Base-by-base conservation (phyloP, 2,888 invertebrate genomes). In the Callyntrura guangdongensis region DNA sequence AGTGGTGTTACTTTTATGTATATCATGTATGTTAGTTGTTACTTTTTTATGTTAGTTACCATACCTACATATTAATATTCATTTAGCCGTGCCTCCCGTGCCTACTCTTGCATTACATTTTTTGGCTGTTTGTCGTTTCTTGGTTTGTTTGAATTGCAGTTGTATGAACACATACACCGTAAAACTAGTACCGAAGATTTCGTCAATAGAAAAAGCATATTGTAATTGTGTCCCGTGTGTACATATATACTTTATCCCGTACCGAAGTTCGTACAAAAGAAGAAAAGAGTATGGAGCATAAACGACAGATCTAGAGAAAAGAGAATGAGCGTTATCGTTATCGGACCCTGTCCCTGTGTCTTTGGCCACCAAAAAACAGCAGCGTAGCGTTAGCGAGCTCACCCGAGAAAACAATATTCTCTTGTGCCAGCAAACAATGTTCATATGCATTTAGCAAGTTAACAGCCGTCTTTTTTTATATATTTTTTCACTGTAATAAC, bases 281-380 rank as follows among this genome's bases (percentile, higher is more conserved):
- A 22, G 6, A 17, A 69, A 14, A n/a, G 17, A 27, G 25, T 27
- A 27, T 14, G 27, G 5, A 49, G 53, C 25, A 25, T 53, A n/a
- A 14, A n/a, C 8, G 59, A 59, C 14, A 17, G 25, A 36, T 36
- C 36, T 36, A 36, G 36, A 6, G 36, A 36, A 36, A 36, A 36
- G 36, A 36, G 36, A 36, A 36, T 36, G 36, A 36, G 36, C 27
- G 45, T 69, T 74, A 74, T 74, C 53, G 79, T 79, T 79, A 79
- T 79, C 79, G 79, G 79, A 56, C 79, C 79, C 77, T 77, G 77
- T 49, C 53, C 53, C 53, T 79, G 79, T 25, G 12, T 14, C 8
- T 47, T 14, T 17, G 3, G 11, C 61, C 6, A 22, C 20, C 1
- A 61, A 6, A 22, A 25, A 14, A 6, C 8, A 64, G 12, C 69